These are phyloP conservation scores for Paralinhomoeus sp. DNA, from an alignment of 2,888 invertebrate species.

Conservation along the genomic window DNA sequence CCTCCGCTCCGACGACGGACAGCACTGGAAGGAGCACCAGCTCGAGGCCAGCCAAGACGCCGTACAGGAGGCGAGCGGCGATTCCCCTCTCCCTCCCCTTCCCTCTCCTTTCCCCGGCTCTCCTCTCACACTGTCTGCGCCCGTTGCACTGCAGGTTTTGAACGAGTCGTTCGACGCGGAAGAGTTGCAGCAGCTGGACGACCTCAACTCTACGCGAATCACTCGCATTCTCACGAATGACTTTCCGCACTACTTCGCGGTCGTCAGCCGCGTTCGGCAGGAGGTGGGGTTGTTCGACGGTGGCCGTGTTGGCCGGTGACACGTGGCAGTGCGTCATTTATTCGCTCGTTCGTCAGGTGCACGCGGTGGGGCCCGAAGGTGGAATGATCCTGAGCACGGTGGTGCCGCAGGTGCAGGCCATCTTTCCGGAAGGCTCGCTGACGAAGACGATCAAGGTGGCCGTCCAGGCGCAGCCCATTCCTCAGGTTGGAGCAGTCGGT, in stretches of 20 bases:
- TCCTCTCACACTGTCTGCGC: too few relatives aligned
- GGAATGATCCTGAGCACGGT: conserved; percentile 97
- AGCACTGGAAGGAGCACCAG: conserved; percentile 94
- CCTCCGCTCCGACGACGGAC: conserved; percentile 87
- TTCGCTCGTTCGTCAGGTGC: too few relatives aligned
- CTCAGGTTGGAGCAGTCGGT: too few relatives aligned
- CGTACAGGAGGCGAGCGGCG: conserved; percentile 50
- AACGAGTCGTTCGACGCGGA: conserved; percentile 79
- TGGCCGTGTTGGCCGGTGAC: too few relatives aligned
- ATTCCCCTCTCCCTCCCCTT: too few relatives aligned
- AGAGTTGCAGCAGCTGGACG: conserved; percentile 53
- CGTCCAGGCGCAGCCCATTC: not conserved
- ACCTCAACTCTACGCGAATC: conserved; percentile 62
- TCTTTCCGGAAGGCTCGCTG: conserved; percentile 91
- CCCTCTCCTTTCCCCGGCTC: too few relatives aligned
- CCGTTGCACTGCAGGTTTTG: conserved; percentile 31
- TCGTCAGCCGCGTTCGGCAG: conserved; percentile 83
- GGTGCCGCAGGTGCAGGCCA: conserved; percentile 93
- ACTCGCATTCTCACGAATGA: conserved; percentile 90
- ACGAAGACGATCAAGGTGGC: conserved; percentile 95
- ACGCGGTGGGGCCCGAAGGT: conserved; percentile 93
- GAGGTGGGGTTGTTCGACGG: too few relatives aligned
- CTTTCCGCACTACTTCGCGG: conserved; percentile 98
- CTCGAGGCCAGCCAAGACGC: conserved; percentile 83
- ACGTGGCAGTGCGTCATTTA: too few relatives aligned